phyloP scores from a whole-genome alignment of 1,140 invertebrate species.

The Eufriesea mexicana region DNA sequence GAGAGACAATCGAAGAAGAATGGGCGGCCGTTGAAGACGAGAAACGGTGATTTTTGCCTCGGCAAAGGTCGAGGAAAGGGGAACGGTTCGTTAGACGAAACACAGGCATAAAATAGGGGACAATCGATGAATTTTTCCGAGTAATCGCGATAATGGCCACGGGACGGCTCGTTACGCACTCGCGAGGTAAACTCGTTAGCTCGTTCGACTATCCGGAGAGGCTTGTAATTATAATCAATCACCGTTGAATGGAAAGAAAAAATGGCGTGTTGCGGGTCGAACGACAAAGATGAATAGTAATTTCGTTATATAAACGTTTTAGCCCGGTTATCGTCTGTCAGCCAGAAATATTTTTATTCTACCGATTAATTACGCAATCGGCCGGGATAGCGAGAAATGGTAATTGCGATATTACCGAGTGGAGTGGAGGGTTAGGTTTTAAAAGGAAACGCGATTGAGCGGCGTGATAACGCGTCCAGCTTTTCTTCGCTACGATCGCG shows the following conservation, averaged over 20 bases:
- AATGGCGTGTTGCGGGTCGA: neutral
- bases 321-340: neutral
- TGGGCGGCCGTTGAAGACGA: neutral
- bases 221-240: constrained; percentile 36
- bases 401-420: neutral
- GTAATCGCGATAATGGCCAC: constrained; percentile 24
- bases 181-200: constrained; percentile 36
- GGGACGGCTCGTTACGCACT: constrained; percentile 16
- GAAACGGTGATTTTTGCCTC: neutral
- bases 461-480: neutral
- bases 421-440: neutral
- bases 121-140: constrained; percentile 31
- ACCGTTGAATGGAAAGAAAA: neutral
- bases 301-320: constrained; percentile 12
- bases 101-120: neutral
- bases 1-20: neutral
- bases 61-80: neutral
- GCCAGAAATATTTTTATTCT: neutral
- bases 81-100: constrained; percentile 13
- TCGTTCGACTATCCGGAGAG: neutral
- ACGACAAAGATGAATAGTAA: constrained; percentile 16
- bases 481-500: neutral
- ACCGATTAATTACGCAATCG: neutral
- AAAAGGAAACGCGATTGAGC: neutral
- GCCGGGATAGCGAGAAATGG: neutral